Base-by-base conservation (phyloP, 2,113 vertebrate genomes). In the Callopanchax toddi region DNA sequence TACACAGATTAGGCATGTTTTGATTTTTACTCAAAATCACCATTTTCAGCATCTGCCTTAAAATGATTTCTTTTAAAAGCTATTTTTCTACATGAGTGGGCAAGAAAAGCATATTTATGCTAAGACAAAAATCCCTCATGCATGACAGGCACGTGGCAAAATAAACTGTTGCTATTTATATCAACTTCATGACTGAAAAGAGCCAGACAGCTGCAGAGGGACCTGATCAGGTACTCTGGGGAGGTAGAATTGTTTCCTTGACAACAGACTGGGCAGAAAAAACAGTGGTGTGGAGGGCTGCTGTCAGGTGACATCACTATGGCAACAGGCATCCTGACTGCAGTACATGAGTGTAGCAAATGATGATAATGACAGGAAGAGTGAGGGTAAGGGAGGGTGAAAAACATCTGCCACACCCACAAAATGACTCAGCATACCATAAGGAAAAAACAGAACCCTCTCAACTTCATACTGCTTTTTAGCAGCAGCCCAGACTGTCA, bases 261-360 rank as follows among this genome's bases (percentile, higher is more conserved):
- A 78, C 67, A 85, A 85, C 70, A 83, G 64, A 83, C 59, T 39
- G 39, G 11, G 40, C 26, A 36, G 26, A 50, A 69, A 15, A 70
- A 62, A 73, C 21, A 53, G 46, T 40, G 43, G 34, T 67, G 34
- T 46, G 42, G 4, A 44, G 5, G 34, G 45, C 54, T 69, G 76
- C 76, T 66, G 21, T 72, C 59, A 59, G 84, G 64, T 71, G 66
- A 53, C 13, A 65, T 87, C 79, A 68, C 88, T 54, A 63, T 74
- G 79, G 69, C 36, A 55, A 81, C 53, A 18, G 16, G 22, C 61
- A 56, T 67, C 50, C 69, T 60, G 63, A 74, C 51, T 61, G 60
- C 55, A 68, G 22, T 22, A 39, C 23, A 49, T 13, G 12, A 36
- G 15, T 44, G 43, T 48, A 39, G 18, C 37, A 17, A 32, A 39